A percentile compares a stretch with the other conserved stretches of the same genome.
phyloP scores from a whole-genome alignment of 2,888 invertebrate species.

The Synergus japonicus region DNA sequence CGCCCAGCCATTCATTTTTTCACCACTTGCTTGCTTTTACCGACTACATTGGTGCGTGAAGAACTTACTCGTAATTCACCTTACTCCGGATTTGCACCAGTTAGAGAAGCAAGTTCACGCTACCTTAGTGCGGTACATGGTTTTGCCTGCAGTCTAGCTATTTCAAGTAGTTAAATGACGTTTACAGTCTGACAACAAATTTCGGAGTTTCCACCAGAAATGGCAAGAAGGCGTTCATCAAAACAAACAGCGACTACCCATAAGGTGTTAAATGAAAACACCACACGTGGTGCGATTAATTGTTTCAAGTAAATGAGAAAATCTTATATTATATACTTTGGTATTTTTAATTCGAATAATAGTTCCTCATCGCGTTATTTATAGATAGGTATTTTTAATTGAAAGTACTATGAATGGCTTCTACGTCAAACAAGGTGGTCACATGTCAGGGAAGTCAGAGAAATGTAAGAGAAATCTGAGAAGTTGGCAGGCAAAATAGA shows the following conservation, averaged over 20 bases:
- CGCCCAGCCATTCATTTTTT: conserved; percentile 36
- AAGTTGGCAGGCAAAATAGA: too few relatives aligned
- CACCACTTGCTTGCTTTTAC: conserved; percentile 44
- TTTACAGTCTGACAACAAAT: conserved; percentile 59
- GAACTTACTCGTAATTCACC: conserved; percentile 47
- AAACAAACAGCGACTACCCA: not conserved
- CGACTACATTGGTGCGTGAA: conserved; percentile 35
- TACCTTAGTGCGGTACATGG: conserved; percentile 6
- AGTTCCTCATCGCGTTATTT: too few relatives aligned
- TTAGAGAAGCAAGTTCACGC: conserved; percentile 39
- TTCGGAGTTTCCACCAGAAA: not conserved
- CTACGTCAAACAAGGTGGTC: too few relatives aligned
- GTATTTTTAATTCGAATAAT: not conserved
- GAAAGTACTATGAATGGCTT: too few relatives aligned
- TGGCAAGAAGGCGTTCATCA: not conserved
- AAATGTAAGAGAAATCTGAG: too few relatives aligned
- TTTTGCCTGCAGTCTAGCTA: conserved; percentile 57
- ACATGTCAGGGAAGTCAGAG: too few relatives aligned
- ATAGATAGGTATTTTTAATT: too few relatives aligned
- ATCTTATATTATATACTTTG: not conserved
- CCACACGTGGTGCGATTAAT: not conserved
- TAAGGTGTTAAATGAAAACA: not conserved
- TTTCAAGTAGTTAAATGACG: conserved; percentile 63
- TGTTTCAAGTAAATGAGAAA: not conserved
- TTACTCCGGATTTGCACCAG: conserved; percentile 49